Base-by-base conservation (phyloP, 2,888 invertebrate genomes). In the Polyploca ridens region DNA sequence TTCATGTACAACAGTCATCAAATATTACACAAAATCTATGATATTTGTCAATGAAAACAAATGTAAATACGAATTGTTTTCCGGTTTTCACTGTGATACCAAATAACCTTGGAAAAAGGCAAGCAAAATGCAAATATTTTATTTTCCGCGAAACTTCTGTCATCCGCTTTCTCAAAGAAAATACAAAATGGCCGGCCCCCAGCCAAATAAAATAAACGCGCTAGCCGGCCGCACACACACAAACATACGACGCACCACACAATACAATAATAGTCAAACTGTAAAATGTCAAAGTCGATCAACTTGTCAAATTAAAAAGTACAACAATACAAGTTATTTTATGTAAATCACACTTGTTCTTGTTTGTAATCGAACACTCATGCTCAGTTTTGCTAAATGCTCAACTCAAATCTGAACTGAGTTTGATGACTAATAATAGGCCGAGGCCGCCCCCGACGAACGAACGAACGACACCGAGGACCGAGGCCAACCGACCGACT, bases 101-200 rank as follows among this genome's bases (percentile, higher is more conserved):
- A 41, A 54, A 64, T 66, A 64, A 66, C 67, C 72, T 73, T 63
- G 64, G 67, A 68, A 69, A 71, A 69, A 66, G 68, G 64, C 63
- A 64, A 67, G 66, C 70, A 80, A 78, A 82, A 82, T 76, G 79
- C 76, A 76, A 80, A 81, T 72, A 70, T 75, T 73, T 80, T 82
- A 82, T 85, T 90, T 88, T 88, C 82, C 85, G 84, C 85, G 78
- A 35, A 82, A 83, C 79, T 84, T 82, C 84, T 83, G 81, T 82
- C 85, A 81, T 71, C 76, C 74, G 74, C 70, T 68, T 72, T 72
- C 74, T 72, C 76, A 79, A 16, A 74, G 78, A 88, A 89, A 88
- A 89, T 87, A 88, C 91, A 93, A 93, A 88, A 93, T 93, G 93
- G 93, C 93, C 88, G 91, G 82, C 81, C 19, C 54, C 16, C 14